Evolutionary conservation across 2,113 vertebrate genomes (phyloP).

Genomic region (Aythya baeri): DNA sequence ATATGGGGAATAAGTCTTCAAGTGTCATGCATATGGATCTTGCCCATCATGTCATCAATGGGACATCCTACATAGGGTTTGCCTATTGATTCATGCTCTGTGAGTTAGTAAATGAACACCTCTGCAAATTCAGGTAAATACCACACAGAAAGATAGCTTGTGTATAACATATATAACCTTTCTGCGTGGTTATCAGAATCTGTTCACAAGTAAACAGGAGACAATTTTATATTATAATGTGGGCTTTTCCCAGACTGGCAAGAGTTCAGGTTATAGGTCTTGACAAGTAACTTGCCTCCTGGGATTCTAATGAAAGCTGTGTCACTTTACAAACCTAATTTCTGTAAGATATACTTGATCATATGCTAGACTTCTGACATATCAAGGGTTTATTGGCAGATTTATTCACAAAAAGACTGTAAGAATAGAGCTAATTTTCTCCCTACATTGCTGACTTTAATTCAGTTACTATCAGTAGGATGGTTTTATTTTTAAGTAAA

Average conservation of each 20-base stretch:
- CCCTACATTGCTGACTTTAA: not conserved
- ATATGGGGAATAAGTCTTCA: not conserved
- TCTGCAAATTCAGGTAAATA: not conserved
- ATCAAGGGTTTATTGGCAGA: not conserved
- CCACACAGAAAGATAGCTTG: not conserved
- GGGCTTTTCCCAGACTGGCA: not conserved
- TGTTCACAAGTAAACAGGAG: not conserved
- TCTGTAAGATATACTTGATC: not conserved
- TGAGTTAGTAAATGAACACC: not conserved
- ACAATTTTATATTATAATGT: not conserved
- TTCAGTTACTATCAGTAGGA: not conserved
- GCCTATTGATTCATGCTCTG: not conserved
- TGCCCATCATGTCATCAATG: not conserved
- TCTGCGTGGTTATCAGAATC: not conserved
- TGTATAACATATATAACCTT: not conserved
- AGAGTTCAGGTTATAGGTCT: not conserved
- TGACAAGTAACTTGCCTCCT: not conserved
- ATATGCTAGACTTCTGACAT: not conserved
- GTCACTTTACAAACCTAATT: not conserved
- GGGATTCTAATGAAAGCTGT: not conserved
- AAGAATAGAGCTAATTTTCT: not conserved
- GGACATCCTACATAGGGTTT: not conserved
- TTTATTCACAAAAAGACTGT: not conserved
- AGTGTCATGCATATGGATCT: not conserved
- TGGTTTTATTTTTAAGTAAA: conserved; percentile 36